phyloP scores from a whole-genome alignment of 2,113 vertebrate genomes.

The Sylvia atricapilla region DNA sequence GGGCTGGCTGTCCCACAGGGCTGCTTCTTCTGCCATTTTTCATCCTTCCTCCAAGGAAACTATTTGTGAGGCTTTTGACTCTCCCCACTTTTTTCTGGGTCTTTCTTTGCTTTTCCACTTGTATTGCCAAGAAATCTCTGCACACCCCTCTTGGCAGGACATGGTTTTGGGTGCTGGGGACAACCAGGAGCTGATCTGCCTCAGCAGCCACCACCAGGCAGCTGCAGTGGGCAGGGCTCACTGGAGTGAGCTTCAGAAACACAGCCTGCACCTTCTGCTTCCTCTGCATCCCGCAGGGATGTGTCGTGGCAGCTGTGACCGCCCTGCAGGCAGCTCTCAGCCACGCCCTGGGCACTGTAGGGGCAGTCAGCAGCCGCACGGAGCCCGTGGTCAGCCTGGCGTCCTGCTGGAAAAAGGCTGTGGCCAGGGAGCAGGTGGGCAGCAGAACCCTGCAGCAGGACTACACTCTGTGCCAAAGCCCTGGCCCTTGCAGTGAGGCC shows the following conservation, averaged over 20 bases:
- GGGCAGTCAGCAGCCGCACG: accelerated
- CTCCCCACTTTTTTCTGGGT: neutral
- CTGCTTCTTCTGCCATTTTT: neutral
- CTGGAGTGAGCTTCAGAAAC: accelerated
- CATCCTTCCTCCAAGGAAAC: neutral
- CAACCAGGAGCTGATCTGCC: accelerated
- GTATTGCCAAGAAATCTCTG: neutral
- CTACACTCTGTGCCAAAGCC: too few relatives aligned
- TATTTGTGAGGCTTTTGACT: neutral
- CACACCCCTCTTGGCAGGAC: neutral
- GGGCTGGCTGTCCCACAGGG: neutral
- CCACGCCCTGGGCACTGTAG: accelerated
- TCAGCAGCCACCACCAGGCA: accelerated
- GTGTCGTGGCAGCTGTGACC: accelerated
- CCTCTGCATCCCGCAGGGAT: accelerated
- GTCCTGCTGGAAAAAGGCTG: accelerated
- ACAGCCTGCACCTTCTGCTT: neutral
- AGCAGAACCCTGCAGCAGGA: neutral
- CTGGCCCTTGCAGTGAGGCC: accelerated
- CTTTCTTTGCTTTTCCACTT: neutral
- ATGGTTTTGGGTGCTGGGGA: accelerated
- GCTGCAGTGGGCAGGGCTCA: neutral
- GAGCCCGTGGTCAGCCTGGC: accelerated
- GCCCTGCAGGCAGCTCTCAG: neutral
- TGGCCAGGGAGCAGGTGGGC: accelerated